Percentiles rank a stretch among this genome's conserved stretches.
Conservation (phyloP, 1,140 invertebrate species). For the Bombus difficillimus region DNA sequence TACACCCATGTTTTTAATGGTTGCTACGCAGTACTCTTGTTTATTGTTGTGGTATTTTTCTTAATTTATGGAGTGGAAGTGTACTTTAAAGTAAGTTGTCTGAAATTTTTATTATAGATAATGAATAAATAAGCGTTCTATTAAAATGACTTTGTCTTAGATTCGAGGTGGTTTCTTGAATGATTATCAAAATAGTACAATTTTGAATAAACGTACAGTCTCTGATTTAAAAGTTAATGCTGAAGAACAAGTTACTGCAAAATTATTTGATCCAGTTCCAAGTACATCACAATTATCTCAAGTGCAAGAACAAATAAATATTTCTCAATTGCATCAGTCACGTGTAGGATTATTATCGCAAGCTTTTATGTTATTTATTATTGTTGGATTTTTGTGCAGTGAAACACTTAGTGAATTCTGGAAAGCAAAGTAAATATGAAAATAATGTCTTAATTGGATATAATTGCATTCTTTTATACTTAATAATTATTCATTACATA, state of each 20-base stretch:
- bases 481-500: slow-evolving; percentile 28
- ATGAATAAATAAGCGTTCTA: background rate
- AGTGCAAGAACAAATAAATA: slow-evolving; percentile 86
- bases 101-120: slow-evolving; percentile 25
- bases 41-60: slow-evolving; percentile 96
- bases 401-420: slow-evolving; percentile 95
- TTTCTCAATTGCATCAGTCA: slow-evolving; percentile 95
- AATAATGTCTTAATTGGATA: background rate
- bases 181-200: slow-evolving; percentile 84
- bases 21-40: slow-evolving; percentile 94
- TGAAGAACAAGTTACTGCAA: slow-evolving; percentile 78
- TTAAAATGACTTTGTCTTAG: slow-evolving; percentile 72
- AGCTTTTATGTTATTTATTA: slow-evolving; percentile 92
- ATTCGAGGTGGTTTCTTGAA: slow-evolving; percentile 87
- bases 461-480: background rate
- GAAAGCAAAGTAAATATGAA: slow-evolving; percentile 90
- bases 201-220: slow-evolving; percentile 80
- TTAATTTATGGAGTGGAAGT: slow-evolving; percentile 97
- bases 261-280: slow-evolving; percentile 78
- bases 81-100: slow-evolving; percentile 92
- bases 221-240: slow-evolving; percentile 66
- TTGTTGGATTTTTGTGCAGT: slow-evolving; percentile 93
- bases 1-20: slow-evolving; percentile 94
- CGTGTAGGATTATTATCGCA: slow-evolving; percentile 93
- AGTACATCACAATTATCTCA: slow-evolving; percentile 65